Conservation (phyloP, 2,888 invertebrate genomes). For the Calameuta filiformis region DNA sequence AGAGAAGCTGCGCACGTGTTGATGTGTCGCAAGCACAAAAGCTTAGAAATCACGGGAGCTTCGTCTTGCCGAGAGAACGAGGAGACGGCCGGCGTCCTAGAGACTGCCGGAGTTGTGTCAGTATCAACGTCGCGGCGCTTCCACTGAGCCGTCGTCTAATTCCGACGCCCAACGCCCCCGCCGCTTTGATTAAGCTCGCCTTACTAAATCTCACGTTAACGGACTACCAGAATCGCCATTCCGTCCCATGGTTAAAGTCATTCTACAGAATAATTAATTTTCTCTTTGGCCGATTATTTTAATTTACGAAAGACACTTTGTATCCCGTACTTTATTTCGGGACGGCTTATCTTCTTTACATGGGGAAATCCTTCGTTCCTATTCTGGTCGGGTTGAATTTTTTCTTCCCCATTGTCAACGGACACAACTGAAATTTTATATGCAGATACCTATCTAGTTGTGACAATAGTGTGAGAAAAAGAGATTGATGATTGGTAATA, state of each 20-base stretch:
- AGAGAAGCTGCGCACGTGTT: conserved; percentile 8
- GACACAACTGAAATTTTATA: background rate
- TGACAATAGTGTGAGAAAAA: background rate
- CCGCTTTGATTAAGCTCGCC: conserved; percentile 24
- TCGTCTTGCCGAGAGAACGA: conserved; percentile 18
- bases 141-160: conserved; percentile 37
- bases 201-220: conserved; percentile 22
- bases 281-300: background rate
- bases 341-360: background rate
- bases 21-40: conserved; percentile 1
- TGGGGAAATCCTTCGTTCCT: background rate
- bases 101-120: conserved; percentile 33
- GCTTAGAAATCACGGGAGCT: background rate
- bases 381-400: background rate
- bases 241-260: conserved; percentile 17
- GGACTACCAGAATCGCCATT: conserved; percentile 12
- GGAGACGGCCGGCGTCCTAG: conserved; percentile 32
- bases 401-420: background rate
- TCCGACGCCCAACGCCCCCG: conserved; percentile 18
- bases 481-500: background rate
- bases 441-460: background rate
- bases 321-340: background rate
- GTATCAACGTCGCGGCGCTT: conserved; percentile 23
- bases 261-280: background rate
- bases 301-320: background rate